Conservation (phyloP, 2,888 invertebrate genomes). For the Cryptops parisi region DNA sequence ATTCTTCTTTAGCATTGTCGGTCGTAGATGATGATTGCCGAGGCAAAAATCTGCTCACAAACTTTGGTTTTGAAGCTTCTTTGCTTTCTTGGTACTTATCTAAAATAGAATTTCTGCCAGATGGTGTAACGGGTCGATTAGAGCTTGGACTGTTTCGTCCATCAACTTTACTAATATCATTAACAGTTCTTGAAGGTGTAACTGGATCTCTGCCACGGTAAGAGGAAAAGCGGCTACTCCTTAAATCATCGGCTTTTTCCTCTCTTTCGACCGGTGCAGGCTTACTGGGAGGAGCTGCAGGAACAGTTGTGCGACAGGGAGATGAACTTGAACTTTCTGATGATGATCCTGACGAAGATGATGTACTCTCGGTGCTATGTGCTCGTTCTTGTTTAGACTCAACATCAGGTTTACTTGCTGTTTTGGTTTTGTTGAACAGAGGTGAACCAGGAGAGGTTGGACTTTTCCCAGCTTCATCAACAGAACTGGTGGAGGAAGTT, state of each 20-base stretch:
- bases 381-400: slow-evolving; percentile 5
- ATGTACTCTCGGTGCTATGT: slow-evolving; percentile 15
- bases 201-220: neutral
- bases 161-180: neutral
- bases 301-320: neutral
- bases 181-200: neutral
- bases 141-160: neutral
- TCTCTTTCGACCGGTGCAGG: neutral
- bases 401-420: neutral
- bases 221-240: neutral
- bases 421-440: neutral
- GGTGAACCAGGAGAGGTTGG: slow-evolving; percentile 8
- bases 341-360: neutral
- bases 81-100: slow-evolving; percentile 12
- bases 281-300: neutral
- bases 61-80: slow-evolving; percentile 13
- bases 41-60: slow-evolving; percentile 18
- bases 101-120: neutral
- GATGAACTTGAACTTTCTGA: slow-evolving; percentile 14
- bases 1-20: slow-evolving; percentile 6
- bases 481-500: slow-evolving; percentile 16
- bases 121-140: neutral
- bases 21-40: slow-evolving; percentile 10
- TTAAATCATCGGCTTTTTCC: neutral
- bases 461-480: slow-evolving; percentile 15